Evolutionary conservation across 2,113 vertebrate genomes (phyloP), one percentile per base, ranked within the genome.

Genomic region (Willisornis vidua): DNA sequence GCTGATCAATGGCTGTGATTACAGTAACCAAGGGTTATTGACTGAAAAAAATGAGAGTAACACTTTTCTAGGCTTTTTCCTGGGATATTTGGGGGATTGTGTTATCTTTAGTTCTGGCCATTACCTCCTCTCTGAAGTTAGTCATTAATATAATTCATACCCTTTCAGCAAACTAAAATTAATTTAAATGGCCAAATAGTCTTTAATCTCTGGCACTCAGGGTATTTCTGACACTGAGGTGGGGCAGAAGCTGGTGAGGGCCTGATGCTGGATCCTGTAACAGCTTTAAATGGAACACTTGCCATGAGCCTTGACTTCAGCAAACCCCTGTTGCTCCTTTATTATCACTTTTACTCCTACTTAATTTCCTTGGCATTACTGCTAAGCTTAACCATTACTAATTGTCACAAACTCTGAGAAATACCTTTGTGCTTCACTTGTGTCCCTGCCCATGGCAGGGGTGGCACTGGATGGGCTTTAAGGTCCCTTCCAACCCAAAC

Each of bases 401-500:
- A 13, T 15, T 52, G 17, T 46, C 51, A 62, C 19, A n/a, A 65
- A 46, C 4, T 14, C 37, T 52, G 25, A 29, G 45, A 29, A n/a
- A 77, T 37, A 31, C 9, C 51, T 45, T 52, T 12, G 12, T 31
- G 26, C 26, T 76, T 62, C 12, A 19, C 11, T 82, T 57, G 28
- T 8, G 68, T 63, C 39, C 58, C 68, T 84, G 58, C 70, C 57
- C 68, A 13, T 45, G 81, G 37, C 25, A 10, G 45, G 25, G 46
- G 19, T 52, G 67, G 58, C 8, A 14, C 26, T 73, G 58, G 48
- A 0, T 6, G 58, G 14, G n/a, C 1, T 85, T 46, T 55, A 0
- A 2, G 33, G 10, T 48, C 41, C 29, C 7, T 45, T 2, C n/a
- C 39, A 0, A 28, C 5, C 22, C 46, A 6, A 45, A 5, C 13